Evolutionary conservation across 2,113 vertebrate species (phyloP), one percentile per base, ranked within the genome.

Genomic region (Barnardius zonarius): DNA sequence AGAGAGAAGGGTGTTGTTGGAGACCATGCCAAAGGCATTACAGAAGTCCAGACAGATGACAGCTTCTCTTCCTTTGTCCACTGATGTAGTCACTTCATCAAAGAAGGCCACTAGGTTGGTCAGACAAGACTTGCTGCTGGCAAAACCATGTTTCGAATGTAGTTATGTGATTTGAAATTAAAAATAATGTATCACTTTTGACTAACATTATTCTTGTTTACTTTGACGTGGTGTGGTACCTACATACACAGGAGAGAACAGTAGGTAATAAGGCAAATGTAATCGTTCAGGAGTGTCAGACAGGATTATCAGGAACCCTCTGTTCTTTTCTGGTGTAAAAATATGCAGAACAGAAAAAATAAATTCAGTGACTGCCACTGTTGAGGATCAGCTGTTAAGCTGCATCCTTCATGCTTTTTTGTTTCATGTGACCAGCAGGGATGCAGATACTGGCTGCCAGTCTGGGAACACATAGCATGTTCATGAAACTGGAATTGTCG

Each of bases 291-390:
- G 31, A 96, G 91, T 62, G 44, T 91, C 84, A 89, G 15, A 44
- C n/a, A 44, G 74, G 77, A 92, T 92, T 95, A 83, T 28, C 12
- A 59, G 70, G 66, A 95, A 49, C 57, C 31, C 54, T 94, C 44
- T 85, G 72, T 62, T 95, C 84, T 82, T 69, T 76, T 82, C 63
- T 85, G 10, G 24, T 91, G 31, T 80, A 73, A 95, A 97, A 95
- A 90, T 62, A 89, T 30, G 70, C 74, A 72, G 70, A 95, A 88
- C 31, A 52, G 51, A 91, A 82, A 35, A 79, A 96, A 95, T 82
- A 61, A 87, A 63, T 92, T 92, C 81, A 83, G 5, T 85, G n/a
- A 79, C 6, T 89, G 66, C 72, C 44, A 73, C 30, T 82, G 48
- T 48, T 0, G 2, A 67, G 57, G 70, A 89, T 91, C 91, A 92